Conservation (phyloP, 1,140 invertebrate genomes). For the Spodoptera litura region DNA sequence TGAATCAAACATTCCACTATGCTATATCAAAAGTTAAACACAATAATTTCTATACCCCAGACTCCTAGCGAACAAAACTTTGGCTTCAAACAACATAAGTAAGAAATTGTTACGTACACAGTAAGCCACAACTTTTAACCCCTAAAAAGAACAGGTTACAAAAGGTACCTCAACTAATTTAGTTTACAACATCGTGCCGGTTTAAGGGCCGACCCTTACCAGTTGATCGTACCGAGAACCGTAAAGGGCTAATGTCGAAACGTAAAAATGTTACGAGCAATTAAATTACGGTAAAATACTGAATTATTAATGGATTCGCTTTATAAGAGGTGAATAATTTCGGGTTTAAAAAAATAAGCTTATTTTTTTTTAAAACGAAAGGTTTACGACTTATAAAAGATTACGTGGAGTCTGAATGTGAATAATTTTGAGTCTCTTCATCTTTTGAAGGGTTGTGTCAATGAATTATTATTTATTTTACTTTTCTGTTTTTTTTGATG, state of each 20-base stretch:
- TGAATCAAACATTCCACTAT: no score
- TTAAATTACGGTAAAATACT: conserved; percentile 2
- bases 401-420: background rate
- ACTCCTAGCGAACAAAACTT: no score
- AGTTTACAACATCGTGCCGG: background rate
- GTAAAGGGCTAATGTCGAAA: conserved; percentile 20
- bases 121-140: no score
- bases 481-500: no score
- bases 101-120: no score
- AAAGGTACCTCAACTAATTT: background rate
- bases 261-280: conserved; percentile 22
- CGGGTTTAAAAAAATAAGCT: background rate
- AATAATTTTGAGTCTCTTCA: background rate
- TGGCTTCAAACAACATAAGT: no score
- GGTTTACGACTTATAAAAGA: background rate
- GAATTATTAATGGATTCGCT: conserved; percentile 9
- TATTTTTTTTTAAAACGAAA: background rate
- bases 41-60: no score
- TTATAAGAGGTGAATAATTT: conserved; percentile 20
- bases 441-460: no score
- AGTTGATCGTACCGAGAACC: background rate
- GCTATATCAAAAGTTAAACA: no score
- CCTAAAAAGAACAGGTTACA: no score
- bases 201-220: conserved; percentile 9
- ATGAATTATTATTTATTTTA: no score